Conservation (phyloP, 2,113 vertebrate species). For the Pogonocichla stellata region DNA sequence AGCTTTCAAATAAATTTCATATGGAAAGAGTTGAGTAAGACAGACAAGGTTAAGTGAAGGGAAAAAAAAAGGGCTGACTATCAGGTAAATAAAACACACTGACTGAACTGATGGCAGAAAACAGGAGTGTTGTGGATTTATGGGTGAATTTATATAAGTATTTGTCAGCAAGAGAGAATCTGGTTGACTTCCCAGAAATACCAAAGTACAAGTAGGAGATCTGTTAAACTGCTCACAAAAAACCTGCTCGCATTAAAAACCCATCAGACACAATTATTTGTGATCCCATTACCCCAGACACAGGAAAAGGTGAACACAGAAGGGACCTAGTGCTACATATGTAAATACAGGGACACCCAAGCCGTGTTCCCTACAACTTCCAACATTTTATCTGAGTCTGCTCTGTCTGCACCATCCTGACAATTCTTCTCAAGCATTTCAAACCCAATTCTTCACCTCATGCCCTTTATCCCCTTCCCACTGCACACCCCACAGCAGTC, state of each 20-base stretch:
- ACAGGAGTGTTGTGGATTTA: neutral
- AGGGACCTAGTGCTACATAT: neutral
- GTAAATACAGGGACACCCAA: neutral
- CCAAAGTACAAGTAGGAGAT: neutral
- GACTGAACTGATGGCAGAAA: constrained; percentile 3
- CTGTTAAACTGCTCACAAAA: neutral
- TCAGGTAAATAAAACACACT: neutral
- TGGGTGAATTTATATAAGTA: neutral
- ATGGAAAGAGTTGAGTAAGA: neutral
- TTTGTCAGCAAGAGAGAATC: neutral
- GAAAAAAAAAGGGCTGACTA: neutral
- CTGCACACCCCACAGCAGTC: neutral
- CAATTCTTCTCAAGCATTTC: neutral
- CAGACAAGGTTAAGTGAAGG: neutral
- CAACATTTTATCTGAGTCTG: neutral
- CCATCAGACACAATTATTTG: neutral
- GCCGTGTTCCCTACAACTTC: fast-evolving
- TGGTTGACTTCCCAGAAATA: constrained; percentile 18
- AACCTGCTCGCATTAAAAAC: neutral
- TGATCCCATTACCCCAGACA: neutral
- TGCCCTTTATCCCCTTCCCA: neutral
- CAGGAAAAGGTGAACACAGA: neutral
- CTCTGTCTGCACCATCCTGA: neutral
- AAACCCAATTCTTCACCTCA: neutral
- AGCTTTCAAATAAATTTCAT: constrained; percentile 7